phyloP scores from a whole-genome alignment of 2,888 invertebrate genomes.

The Leptothorax acervorum region DNA sequence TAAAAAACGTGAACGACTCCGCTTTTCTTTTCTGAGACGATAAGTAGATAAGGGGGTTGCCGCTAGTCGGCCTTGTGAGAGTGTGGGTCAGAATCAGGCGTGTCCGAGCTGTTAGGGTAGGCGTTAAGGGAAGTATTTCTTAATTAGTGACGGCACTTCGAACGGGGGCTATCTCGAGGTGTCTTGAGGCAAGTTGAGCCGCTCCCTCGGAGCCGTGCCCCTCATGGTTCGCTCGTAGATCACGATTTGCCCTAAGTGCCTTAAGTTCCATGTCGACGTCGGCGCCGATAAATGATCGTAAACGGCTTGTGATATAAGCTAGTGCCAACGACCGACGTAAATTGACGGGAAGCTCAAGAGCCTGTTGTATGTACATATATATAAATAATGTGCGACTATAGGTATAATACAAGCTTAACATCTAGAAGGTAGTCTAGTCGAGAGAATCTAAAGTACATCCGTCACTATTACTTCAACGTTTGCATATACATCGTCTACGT shows the following conservation, averaged over 20 bases:
- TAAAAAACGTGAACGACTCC: neutral
- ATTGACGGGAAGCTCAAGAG: constrained; percentile 39
- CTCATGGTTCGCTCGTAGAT: constrained; percentile 68
- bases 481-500: neutral
- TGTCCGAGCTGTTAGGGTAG: constrained; percentile 55
- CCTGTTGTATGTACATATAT: neutral
- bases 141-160: constrained; percentile 70
- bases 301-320: constrained; percentile 52
- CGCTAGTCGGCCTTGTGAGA: neutral
- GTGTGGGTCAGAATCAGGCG: constrained; percentile 50
- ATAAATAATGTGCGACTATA: constrained; percentile 7
- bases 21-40: constrained; percentile 5
- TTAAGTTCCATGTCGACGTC: constrained; percentile 61
- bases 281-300: constrained; percentile 46
- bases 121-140: constrained; percentile 70
- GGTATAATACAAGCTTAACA: neutral
- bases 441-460: constrained; percentile 1
- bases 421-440: neutral
- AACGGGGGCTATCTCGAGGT: constrained; percentile 52
- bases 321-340: constrained; percentile 31
- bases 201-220: constrained; percentile 71
- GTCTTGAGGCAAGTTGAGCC: constrained; percentile 65
- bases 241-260: constrained; percentile 72
- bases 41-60: constrained; percentile 25
- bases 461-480: neutral